Base-by-base conservation (phyloP, 1,140 invertebrate genomes). In the Tetramorium parvispinum region DNA sequence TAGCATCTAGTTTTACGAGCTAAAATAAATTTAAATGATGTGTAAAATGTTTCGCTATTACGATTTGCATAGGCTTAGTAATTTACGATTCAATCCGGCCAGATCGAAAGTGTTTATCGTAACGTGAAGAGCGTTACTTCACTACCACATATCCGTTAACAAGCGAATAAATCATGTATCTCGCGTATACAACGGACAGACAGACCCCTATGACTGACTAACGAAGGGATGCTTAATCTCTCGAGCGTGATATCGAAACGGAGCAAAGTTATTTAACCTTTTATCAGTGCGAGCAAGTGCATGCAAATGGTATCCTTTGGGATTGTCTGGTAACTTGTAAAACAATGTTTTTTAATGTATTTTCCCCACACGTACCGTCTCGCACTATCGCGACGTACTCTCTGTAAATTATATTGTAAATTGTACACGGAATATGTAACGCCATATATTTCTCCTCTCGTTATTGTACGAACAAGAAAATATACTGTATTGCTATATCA, bases 241-340 rank as follows among this genome's bases (percentile, higher is more conserved):
- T 78, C 32, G 7, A 16, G 59, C n/a, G 46, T 7, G 73, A 65
- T 85, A 85, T 85, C 75, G 59, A 53, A 65, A 55, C 82, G 49
- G 82, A 78, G 82, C 82, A 85, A 63, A 85, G 82, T 85, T 85
- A 85, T 85, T 78, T 85, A 85, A 85, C 82, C 82, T 85, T 65
- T 85, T 85, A 85, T 85, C 82, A 53, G 68, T 11, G 21, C n/a
- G 59, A 32, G 43, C 53, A 40, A 75, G 24, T 32, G 43, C 40
- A 77, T 32, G 46, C 57, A 32, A 63, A 24, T 53, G 24, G 65
- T 27, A 46, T n/a, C 49, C 8, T 81, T 55, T 37, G 18, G 3
- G 13, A 18, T 46, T 70, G 77, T 55, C 61, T 55, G 46, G 27
- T 40, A 53, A 46, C 7, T 66, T 24, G 40, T 13, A 65, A 70